These are phyloP conservation scores for Bostrychus sinensis DNA, from an alignment of 2,113 vertebrate genomes.

Conservation along the genomic window DNA sequence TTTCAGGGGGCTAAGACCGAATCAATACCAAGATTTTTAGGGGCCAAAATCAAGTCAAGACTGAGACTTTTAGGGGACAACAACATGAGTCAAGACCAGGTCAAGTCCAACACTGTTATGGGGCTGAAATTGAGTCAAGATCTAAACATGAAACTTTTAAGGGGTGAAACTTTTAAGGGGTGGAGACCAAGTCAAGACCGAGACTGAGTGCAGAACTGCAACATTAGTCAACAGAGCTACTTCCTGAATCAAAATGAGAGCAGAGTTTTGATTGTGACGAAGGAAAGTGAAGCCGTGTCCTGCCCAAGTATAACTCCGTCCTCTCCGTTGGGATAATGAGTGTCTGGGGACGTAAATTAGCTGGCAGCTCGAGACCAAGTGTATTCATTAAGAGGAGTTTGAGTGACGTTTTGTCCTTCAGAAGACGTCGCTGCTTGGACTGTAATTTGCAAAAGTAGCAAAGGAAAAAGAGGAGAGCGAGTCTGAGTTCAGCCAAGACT, in stretches of 20 bases:
- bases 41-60: too few species aligned
- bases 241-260: constrained; percentile 20
- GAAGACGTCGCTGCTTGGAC: constrained; percentile 5
- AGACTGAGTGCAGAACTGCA: too few species aligned
- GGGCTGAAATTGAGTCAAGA: too few species aligned
- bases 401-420: constrained; percentile 40
- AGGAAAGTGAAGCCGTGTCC: not conserved
- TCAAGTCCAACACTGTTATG: too few species aligned
- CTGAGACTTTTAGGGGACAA: too few species aligned
- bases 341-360: constrained; percentile 24
- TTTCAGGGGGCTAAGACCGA: too few species aligned
- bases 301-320: constrained; percentile 2
- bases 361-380: constrained; percentile 22
- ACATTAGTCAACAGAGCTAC: not conserved
- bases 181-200: too few species aligned
- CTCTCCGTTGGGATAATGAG: constrained; percentile 14
- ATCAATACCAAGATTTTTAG: too few species aligned
- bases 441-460: constrained; percentile 25
- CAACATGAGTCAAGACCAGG: too few species aligned
- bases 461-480: not conserved
- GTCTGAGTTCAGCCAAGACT: not conserved
- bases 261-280: constrained; percentile 18
- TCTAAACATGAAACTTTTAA: too few species aligned
- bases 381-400: constrained; percentile 29
- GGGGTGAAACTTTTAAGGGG: too few species aligned